Evolutionary conservation across 2,888 invertebrate species (phyloP).

Genomic region (Scaptomyza reducta): DNA sequence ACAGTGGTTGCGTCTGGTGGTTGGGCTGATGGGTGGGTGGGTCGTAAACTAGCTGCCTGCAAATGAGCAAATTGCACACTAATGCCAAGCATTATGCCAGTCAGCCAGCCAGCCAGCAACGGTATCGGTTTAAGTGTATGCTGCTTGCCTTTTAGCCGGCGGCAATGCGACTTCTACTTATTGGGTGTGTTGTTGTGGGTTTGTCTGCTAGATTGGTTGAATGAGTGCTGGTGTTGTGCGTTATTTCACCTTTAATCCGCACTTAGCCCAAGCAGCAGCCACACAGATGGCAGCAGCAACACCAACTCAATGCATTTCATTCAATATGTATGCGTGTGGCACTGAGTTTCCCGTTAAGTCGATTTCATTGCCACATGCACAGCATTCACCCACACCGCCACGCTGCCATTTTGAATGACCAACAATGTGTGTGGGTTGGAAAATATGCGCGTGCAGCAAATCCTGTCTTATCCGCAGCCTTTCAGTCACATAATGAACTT

Average conservation of each 20-base stretch:
- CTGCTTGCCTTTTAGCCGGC: slow-evolving; percentile 25
- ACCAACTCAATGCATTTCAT: slow-evolving; percentile 37
- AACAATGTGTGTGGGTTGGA: not conserved
- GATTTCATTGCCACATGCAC: slow-evolving; percentile 58
- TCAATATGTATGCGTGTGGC: slow-evolving; percentile 64
- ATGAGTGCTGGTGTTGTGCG: slow-evolving; percentile 41
- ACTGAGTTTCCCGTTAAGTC: slow-evolving; percentile 45
- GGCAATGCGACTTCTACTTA: slow-evolving; percentile 8
- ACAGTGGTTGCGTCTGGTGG: slow-evolving; percentile 25
- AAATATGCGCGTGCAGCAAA: slow-evolving; percentile 8
- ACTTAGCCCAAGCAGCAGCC: slow-evolving; percentile 53
- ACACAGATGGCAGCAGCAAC: slow-evolving; percentile 41
- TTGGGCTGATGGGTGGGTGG: slow-evolving; percentile 14
- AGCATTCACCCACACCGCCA: not conserved
- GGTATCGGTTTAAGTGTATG: slow-evolving; percentile 62
- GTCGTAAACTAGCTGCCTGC: slow-evolving; percentile 68
- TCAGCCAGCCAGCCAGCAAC: slow-evolving; percentile 22
- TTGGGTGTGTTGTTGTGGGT: slow-evolving; percentile 19
- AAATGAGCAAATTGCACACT: slow-evolving; percentile 79
- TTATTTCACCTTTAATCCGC: slow-evolving; percentile 79
- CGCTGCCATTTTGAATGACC: too few species aligned
- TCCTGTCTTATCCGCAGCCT: not conserved
- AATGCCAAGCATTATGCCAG: slow-evolving; percentile 72
- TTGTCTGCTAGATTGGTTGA: not conserved
- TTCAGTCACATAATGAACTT: slow-evolving; percentile 27